Percentiles rank a stretch among this genome's conserved stretches.
Conservation (phyloP, 2,888 invertebrate species). For the Xylophagus ater region DNA sequence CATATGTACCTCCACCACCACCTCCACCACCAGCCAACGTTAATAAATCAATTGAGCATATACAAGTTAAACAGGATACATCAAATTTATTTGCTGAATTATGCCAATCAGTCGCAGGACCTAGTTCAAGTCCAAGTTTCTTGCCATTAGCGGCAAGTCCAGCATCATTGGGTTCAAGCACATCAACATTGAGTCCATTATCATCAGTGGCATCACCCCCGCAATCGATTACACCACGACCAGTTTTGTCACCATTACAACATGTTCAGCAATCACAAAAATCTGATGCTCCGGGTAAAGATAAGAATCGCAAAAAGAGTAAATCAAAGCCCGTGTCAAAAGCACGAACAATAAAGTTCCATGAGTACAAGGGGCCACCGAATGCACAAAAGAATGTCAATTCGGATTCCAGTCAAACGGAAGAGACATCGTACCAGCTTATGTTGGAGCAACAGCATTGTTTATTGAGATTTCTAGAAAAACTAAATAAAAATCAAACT, state of each 20-base stretch:
- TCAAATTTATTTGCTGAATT: conserved; percentile 47
- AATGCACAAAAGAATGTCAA: conserved; percentile 60
- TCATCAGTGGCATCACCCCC: conserved; percentile 55
- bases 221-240: conserved; percentile 43
- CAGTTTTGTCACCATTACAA: conserved; percentile 40
- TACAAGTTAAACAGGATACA: conserved; percentile 36
- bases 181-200: conserved; percentile 55
- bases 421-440: conserved; percentile 81
- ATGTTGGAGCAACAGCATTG: conserved; percentile 85
- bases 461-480: conserved; percentile 75
- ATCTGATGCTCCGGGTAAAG: conserved; percentile 56
- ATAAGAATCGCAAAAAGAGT: conserved; percentile 70
- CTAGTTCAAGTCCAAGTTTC: conserved; percentile 37
- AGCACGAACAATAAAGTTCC: conserved; percentile 87
- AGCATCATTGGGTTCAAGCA: conserved; percentile 47
- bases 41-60: conserved; percentile 12
- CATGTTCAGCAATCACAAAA: conserved; percentile 30
- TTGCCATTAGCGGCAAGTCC: conserved; percentile 43
- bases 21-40: conserved; percentile 18
- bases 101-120: conserved; percentile 45
- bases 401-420: conserved; percentile 40
- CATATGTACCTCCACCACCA: conserved; percentile 23
- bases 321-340: conserved; percentile 73
- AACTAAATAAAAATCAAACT: conserved; percentile 68
- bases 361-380: conserved; percentile 91